Conservation (phyloP, 2,888 invertebrate genomes). For the Falcaria lacertinaria region DNA sequence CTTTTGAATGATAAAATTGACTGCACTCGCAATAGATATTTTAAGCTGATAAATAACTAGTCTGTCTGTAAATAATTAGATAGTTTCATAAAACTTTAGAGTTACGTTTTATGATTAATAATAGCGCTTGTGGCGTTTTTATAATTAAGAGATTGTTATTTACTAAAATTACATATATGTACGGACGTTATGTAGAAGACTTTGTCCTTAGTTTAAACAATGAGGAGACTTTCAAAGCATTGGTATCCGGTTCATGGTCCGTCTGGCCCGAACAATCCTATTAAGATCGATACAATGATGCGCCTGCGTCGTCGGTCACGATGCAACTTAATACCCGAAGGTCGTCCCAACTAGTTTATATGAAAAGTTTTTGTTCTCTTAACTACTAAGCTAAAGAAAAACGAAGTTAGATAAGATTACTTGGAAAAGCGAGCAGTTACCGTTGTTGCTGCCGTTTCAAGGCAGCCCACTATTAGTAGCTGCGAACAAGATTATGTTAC, state of each 20-base stretch:
- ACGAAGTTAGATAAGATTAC: conserved; percentile 50
- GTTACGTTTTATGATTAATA: too few species aligned
- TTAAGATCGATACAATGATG: conserved; percentile 28
- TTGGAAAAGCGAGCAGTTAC: conserved; percentile 64
- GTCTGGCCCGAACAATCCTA: conserved; percentile 34
- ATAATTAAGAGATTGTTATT: neutral
- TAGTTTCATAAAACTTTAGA: too few species aligned
- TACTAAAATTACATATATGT: neutral
- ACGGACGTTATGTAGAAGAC: conserved; percentile 10
- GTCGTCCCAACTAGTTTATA: conserved; percentile 32
- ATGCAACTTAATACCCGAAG: conserved; percentile 30
- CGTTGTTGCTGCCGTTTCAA: conserved; percentile 63
- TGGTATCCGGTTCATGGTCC: conserved; percentile 38
- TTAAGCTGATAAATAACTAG: too few species aligned
- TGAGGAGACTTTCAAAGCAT: conserved; percentile 26
- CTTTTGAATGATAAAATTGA: conserved; percentile 24
- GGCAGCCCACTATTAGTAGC: conserved; percentile 61
- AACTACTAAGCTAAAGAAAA: conserved; percentile 35
- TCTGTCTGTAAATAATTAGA: too few species aligned
- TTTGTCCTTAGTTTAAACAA: conserved; percentile 22
- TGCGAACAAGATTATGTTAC: conserved; percentile 61
- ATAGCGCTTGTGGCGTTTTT: too few species aligned
- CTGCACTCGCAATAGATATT: conserved; percentile 7
- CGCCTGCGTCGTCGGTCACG: conserved; percentile 27
- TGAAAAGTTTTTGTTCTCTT: conserved; percentile 34